phyloP scores from a whole-genome alignment of 1,140 invertebrate species.

The Rhopalosiphum padi region DNA sequence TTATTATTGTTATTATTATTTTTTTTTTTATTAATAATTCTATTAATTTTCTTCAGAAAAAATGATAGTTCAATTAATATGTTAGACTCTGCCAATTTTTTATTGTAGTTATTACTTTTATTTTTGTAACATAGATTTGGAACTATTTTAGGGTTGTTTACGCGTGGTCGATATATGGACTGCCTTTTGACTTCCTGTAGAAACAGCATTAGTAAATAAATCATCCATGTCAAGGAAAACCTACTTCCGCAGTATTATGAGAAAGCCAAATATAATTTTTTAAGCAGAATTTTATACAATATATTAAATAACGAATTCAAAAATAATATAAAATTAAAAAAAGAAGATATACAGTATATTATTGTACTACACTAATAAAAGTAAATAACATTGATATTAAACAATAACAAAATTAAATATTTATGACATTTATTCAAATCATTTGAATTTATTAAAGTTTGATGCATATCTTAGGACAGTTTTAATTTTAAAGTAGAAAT shows the following conservation, averaged over 20 bases:
- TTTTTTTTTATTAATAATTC: not conserved
- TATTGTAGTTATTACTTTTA: not conserved
- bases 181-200: constrained; percentile 39
- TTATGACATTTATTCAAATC: not conserved
- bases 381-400: not conserved
- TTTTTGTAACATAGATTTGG: not conserved
- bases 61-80: not conserved
- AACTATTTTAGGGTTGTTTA: not conserved
- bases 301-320: not conserved
- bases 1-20: no score
- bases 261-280: constrained; percentile 34
- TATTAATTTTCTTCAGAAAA: not conserved
- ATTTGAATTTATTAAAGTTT: not conserved
- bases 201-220: constrained; percentile 28
- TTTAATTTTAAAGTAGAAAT: not conserved
- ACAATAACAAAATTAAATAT: constrained; percentile 15
- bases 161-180: not conserved
- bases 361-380: not conserved
- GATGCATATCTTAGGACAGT: not conserved
- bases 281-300: not conserved
- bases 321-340: constrained; percentile 2
- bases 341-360: not conserved
- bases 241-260: constrained; percentile 26
- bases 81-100: not conserved
- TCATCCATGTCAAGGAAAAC: constrained; percentile 33